Conservation (phyloP, 1,140 invertebrate species). For the Schmidtea mediterranea region DNA sequence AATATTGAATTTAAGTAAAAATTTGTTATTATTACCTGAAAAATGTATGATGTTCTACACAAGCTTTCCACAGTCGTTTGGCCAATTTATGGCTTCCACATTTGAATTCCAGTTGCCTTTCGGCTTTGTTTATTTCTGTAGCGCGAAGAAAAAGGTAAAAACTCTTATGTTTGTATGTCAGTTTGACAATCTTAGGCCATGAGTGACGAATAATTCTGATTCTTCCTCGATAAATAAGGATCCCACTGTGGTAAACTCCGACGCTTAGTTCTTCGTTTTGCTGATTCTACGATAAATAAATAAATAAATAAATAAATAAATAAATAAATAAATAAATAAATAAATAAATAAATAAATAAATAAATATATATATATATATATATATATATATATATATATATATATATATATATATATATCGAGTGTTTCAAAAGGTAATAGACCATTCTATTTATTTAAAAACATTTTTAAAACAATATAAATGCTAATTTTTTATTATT, state of each 20-base stretch:
- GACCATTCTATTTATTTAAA: too few relatives aligned
- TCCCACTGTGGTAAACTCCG: constrained; percentile 74
- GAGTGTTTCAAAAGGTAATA: too few relatives aligned
- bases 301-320: too few relatives aligned
- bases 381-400: too few relatives aligned
- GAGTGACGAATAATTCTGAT: constrained; percentile 84
- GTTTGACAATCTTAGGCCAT: constrained; percentile 96
- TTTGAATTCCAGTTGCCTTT: not conserved
- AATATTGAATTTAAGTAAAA: too few relatives aligned
- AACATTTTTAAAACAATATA: too few relatives aligned
- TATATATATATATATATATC: too few relatives aligned
- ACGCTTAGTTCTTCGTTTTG: constrained; percentile 79
- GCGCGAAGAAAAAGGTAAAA: constrained; percentile 58
- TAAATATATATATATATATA: too few relatives aligned
- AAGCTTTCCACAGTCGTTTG: not conserved
- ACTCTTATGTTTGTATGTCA: constrained; percentile 89
- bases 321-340: too few relatives aligned
- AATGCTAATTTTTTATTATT: too few relatives aligned
- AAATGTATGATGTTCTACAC: not conserved
- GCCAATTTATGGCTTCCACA: not conserved
- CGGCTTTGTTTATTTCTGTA: not conserved
- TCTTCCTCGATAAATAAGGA: constrained; percentile 74
- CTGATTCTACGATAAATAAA: constrained; percentile 51
- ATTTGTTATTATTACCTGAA: not conserved
- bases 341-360: too few relatives aligned